Conservation (phyloP, 1,140 invertebrate genomes). For the Rhopalosiphum maidis region DNA sequence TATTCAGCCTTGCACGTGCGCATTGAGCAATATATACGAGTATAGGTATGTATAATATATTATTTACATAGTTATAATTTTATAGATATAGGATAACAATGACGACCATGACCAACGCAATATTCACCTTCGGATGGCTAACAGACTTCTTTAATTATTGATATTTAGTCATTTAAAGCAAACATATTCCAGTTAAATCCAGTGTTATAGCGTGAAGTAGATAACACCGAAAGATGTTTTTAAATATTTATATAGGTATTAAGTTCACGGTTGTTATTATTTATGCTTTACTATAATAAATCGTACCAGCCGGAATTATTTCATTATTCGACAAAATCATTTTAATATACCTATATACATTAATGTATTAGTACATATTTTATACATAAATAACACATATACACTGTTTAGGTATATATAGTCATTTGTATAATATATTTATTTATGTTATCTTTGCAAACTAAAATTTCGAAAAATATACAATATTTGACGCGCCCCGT, state of each 20-base stretch:
- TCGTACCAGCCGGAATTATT: background rate
- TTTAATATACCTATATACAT: background rate
- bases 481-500: background rate
- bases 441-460: background rate
- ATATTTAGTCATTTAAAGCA: background rate
- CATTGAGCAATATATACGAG: background rate
- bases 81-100: background rate
- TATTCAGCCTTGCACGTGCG: background rate
- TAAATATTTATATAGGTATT: background rate
- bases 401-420: background rate
- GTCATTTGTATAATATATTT: background rate
- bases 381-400: too few species aligned
- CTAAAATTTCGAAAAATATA: background rate
- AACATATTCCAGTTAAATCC: background rate
- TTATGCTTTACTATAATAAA: background rate
- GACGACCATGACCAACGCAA: background rate
- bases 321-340: background rate
- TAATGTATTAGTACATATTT: too few species aligned
- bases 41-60: background rate
- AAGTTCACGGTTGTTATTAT: background rate
- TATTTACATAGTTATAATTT: background rate
- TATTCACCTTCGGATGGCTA: background rate
- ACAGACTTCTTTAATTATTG: background rate
- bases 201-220: background rate
- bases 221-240: background rate